phyloP scores from a whole-genome alignment of 2,888 invertebrate genomes.

The Melipona beecheii region DNA sequence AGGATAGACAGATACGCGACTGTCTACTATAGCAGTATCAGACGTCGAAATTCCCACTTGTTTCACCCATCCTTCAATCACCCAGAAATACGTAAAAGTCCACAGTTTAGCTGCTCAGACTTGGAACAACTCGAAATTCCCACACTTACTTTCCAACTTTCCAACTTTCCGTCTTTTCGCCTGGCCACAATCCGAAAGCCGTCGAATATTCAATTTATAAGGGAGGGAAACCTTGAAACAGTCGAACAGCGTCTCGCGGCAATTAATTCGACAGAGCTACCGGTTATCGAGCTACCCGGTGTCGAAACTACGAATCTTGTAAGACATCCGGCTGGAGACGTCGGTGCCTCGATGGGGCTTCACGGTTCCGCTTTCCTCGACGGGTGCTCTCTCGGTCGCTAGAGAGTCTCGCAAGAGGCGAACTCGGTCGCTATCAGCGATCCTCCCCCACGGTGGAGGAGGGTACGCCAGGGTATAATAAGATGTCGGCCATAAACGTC shows the following conservation, averaged over 20 bases:
- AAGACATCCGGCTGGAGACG: conserved; percentile 73
- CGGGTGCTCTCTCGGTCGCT: conserved; percentile 32
- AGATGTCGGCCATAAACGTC: conserved; percentile 82
- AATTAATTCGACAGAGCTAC: conserved; percentile 66
- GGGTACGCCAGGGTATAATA: conserved; percentile 74
- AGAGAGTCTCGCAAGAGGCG: conserved; percentile 64
- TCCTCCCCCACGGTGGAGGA: conserved; percentile 27
- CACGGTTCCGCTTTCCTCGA: conserved; percentile 70
- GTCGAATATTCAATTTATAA: conserved; percentile 1
- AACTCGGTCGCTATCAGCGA: conserved; percentile 48
- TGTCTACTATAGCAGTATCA: not conserved
- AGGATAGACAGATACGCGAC: not conserved
- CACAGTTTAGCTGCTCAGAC: too few species aligned
- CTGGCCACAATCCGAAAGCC: not conserved
- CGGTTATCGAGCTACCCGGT: conserved; percentile 51
- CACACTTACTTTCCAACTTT: not conserved
- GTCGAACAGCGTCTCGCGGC: not conserved
- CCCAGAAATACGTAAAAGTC: too few species aligned
- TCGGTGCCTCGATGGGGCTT: conserved; percentile 66
- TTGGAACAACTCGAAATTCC: not conserved
- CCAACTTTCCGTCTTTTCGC: not conserved
- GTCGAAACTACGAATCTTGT: conserved; percentile 75
- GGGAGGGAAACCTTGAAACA: not conserved
- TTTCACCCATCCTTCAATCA: too few species aligned
- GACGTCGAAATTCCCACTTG: not conserved